Conservation (phyloP, 1,140 invertebrate genomes). For the Conus ventricosus region DNA sequence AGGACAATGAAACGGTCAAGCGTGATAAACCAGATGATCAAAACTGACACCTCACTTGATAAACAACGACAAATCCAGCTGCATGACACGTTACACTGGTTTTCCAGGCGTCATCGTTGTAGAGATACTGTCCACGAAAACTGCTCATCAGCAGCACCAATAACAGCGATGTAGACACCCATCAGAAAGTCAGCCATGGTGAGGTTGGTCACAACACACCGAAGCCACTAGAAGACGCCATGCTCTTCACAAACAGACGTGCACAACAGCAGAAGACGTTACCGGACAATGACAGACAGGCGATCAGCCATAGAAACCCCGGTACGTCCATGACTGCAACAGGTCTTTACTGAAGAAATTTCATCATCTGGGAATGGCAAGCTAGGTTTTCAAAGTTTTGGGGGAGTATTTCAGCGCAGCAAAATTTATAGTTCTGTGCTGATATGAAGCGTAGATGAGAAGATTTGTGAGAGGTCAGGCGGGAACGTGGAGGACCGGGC, state of each 20-base stretch:
- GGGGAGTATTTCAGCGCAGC: slow-evolving; percentile 44
- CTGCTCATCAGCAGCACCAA: slow-evolving; percentile 36
- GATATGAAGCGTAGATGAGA: slow-evolving; percentile 21
- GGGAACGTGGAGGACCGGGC: neutral
- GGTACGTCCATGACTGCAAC: slow-evolving; percentile 29
- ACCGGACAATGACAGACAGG: too few relatives aligned
- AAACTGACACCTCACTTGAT: slow-evolving; percentile 40
- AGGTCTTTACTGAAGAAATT: slow-evolving; percentile 55
- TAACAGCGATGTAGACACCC: slow-evolving; percentile 35
- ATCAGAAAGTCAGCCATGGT: slow-evolving; percentile 39
- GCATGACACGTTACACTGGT: slow-evolving; percentile 16
- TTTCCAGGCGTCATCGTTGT: slow-evolving; percentile 29
- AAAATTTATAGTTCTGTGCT: slow-evolving; percentile 46
- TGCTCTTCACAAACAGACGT: too few relatives aligned
- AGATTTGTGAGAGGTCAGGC: neutral
- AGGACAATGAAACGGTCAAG: slow-evolving; percentile 32
- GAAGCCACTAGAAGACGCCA: slow-evolving; percentile 4
- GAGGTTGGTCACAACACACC: slow-evolving; percentile 52
- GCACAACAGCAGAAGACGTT: too few relatives aligned
- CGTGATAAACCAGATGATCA: slow-evolving; percentile 52
- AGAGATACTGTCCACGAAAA: slow-evolving; percentile 56
- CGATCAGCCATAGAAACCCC: too few relatives aligned
- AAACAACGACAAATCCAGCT: slow-evolving; percentile 38
- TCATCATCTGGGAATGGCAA: slow-evolving; percentile 39
- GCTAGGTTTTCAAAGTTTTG: neutral